Percentiles rank a stretch among this genome's conserved stretches.
Evolutionary conservation across 2,888 invertebrate genomes (phyloP).

Genomic region (Minunthozetes semirufus): DNA sequence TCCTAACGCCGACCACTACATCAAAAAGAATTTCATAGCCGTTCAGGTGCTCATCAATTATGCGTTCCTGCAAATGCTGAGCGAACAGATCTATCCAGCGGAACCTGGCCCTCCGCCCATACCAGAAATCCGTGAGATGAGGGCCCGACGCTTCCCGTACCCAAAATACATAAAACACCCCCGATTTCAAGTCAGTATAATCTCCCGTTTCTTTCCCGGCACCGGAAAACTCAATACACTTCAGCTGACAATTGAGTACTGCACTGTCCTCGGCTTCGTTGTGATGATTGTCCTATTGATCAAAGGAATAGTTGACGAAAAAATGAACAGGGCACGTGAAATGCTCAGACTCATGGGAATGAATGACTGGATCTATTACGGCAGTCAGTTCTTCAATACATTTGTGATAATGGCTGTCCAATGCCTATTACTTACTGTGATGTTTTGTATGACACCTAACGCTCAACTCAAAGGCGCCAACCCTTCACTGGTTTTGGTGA

Average conservation of each 20-base stretch:
- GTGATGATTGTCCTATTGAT: slow-evolving; percentile 35
- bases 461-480: slow-evolving; percentile 35
- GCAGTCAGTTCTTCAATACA: slow-evolving; percentile 28
- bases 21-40: slow-evolving; percentile 33
- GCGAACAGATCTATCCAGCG: slow-evolving; percentile 30
- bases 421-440: slow-evolving; percentile 31
- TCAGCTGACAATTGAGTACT: slow-evolving; percentile 36
- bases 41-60: slow-evolving; percentile 35
- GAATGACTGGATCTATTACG: slow-evolving; percentile 36
- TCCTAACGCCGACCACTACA: slow-evolving; percentile 37
- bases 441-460: slow-evolving; percentile 34
- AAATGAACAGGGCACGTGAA: slow-evolving; percentile 32
- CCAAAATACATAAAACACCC: slow-evolving; percentile 36
- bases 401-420: slow-evolving; percentile 36
- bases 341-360: slow-evolving; percentile 39
- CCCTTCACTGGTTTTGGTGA: slow-evolving; percentile 15
- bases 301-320: slow-evolving; percentile 38
- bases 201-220: slow-evolving; percentile 34
- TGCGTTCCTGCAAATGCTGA: slow-evolving; percentile 34
- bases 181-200: slow-evolving; percentile 33
- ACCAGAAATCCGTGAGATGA: slow-evolving; percentile 30
- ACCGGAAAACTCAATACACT: slow-evolving; percentile 35
- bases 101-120: slow-evolving; percentile 29
- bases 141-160: slow-evolving; percentile 34
- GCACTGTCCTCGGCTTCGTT: slow-evolving; percentile 35